Evolutionary conservation across 2,113 vertebrate genomes (phyloP).

Genomic region (Nesogale talazaci): DNA sequence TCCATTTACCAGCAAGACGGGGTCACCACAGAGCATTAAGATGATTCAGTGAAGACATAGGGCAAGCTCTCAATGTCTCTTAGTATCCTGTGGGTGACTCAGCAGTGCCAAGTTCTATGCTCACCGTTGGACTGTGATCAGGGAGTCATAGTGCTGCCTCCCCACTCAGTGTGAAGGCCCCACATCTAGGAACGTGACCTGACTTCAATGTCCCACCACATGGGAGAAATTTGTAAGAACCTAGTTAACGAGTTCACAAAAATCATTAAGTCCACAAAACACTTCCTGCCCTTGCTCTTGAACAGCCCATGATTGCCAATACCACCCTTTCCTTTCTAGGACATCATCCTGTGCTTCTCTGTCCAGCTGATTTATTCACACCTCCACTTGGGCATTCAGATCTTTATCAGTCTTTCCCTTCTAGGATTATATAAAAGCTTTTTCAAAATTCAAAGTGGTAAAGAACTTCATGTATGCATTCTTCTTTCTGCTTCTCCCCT

Average conservation of each 20-base stretch:
- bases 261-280: not conserved
- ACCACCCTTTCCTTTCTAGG: not conserved
- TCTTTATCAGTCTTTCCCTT: not conserved
- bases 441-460: not conserved
- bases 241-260: not conserved
- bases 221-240: not conserved
- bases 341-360: not conserved
- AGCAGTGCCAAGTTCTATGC: constrained; percentile 46
- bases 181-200: constrained; percentile 30
- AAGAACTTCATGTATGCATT: not conserved
- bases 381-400: not conserved
- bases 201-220: constrained; percentile 48
- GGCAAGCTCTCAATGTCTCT: constrained; percentile 41
- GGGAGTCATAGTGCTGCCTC: constrained; percentile 42
- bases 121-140: constrained; percentile 44
- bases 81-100: constrained; percentile 66
- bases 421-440: not conserved
- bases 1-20: constrained; percentile 63
- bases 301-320: not conserved
- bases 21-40: constrained; percentile 67
- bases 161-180: constrained; percentile 30
- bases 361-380: not conserved
- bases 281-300: not conserved
- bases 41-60: constrained; percentile 64
- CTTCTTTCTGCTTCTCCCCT: not conserved